Evolutionary conservation across 1,140 invertebrate genomes (phyloP), one percentile per base, ranked within the genome.

Genomic region (Macrobrachium nipponense): DNA sequence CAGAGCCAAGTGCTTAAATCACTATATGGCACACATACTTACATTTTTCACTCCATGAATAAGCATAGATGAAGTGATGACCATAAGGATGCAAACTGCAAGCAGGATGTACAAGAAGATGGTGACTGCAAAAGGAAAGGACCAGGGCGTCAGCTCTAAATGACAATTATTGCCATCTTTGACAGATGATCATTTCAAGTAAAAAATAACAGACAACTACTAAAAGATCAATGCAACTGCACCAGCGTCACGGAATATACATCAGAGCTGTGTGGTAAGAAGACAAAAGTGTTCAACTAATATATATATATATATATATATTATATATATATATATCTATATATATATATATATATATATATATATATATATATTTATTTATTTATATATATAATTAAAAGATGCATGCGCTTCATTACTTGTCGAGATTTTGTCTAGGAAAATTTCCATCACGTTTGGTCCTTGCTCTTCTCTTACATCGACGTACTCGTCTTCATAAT

Each of bases 11-110:
- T 51, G 51, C 0, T 10, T 51, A 36, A 36, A 36, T 36, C 27
- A 4, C 27, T 2, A 36, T 36, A 36, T 36, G 27, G 60, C 6
- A 18, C 2, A 23, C 12, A 80, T 23, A n/a, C 75, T 58, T 77
- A 88, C 87, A 77, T 66, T 75, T 68, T 78, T 83, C 4, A 88
- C 87, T 66, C 87, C 87, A 61, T 88, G 87, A 43, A 88, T 88
- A 43, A 88, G 82, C 87, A 88, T 88, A 2, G 87, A 88, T 11
- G 82, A 75, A 18, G 87, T 88, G 23, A 88, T 66, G 17, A 88
- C 44, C 12, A 51, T 18, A 6, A 88, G 70, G 5, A 88, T 44
- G 7, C 77, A 44, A 14, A 84, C 6, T 12, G 20, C 77, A 68
- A 88, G 78, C 66, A 88, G 27, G 12, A 88, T 60, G 66, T 81